Percentiles rank a stretch among this genome's conserved stretches.
Evolutionary conservation across 2,113 vertebrate genomes (phyloP).

Genomic region (Macroglossus sobrinus): DNA sequence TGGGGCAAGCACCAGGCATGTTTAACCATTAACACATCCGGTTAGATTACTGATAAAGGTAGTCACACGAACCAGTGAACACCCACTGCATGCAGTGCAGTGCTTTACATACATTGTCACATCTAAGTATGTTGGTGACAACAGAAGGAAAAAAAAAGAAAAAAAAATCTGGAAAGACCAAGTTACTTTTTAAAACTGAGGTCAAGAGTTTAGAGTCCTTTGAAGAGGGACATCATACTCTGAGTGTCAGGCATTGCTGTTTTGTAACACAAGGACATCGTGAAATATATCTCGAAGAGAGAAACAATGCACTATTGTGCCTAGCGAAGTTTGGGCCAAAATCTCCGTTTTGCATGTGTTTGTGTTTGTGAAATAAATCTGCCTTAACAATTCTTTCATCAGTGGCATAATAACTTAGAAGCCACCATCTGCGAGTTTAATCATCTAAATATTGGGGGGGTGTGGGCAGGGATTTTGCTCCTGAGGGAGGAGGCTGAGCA

Average conservation of each 20-base stretch:
- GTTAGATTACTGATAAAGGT: too few species aligned
- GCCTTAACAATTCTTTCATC: constrained; percentile 74
- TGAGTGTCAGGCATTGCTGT: not conserved
- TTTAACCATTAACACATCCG: not conserved
- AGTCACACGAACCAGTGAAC: not conserved
- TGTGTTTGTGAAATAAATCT: constrained; percentile 71
- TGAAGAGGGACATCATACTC: not conserved
- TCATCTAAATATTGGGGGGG: constrained; percentile 38
- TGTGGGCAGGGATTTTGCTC: not conserved
- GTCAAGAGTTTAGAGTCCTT: not conserved
- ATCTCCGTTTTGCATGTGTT: constrained; percentile 57
- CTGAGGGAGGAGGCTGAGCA: not conserved
- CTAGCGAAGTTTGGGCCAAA: constrained; percentile 41
- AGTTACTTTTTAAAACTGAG: not conserved
- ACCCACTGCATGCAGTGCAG: rapidly evolving
- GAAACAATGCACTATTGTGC: constrained; percentile 60
- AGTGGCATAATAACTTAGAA: constrained; percentile 55
- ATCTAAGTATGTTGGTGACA: not conserved
- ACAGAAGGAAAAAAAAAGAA: not conserved
- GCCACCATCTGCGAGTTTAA: constrained; percentile 69
- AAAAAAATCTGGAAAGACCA: not conserved
- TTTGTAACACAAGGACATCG: not conserved
- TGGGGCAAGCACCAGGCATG: not conserved
- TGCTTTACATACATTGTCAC: not conserved
- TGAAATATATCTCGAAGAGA: constrained; percentile 34